Conservation (phyloP, 2,113 vertebrate genomes). For the Promerops cafer region DNA sequence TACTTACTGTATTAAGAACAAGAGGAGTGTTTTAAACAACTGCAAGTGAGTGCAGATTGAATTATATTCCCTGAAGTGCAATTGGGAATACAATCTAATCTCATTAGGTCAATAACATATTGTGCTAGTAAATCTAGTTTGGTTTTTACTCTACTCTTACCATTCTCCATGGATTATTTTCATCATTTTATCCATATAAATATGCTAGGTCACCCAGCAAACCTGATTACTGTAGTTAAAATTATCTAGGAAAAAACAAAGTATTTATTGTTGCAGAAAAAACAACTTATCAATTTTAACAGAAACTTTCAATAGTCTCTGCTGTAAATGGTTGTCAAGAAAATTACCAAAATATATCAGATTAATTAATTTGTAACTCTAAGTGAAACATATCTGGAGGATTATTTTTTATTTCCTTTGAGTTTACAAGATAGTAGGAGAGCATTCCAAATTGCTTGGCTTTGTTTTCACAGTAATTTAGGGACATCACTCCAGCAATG, state of each 20-base stretch:
- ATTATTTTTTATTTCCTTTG: background rate
- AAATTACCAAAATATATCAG: background rate
- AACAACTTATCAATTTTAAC: background rate
- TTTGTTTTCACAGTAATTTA: background rate
- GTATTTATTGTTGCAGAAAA: background rate
- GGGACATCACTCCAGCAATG: background rate
- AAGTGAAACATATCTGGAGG: background rate
- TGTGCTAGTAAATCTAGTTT: slow-evolving; percentile 51
- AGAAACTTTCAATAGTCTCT: background rate
- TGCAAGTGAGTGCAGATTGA: slow-evolving; percentile 42
- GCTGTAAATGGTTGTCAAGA: background rate
- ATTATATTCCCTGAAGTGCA: slow-evolving; percentile 46
- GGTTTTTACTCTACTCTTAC: slow-evolving; percentile 35
- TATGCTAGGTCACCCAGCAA: slow-evolving; percentile 40
- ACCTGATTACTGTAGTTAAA: slow-evolving; percentile 59
- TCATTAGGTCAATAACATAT: slow-evolving; percentile 47
- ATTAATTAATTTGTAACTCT: background rate
- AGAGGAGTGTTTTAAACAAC: background rate
- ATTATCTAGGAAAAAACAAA: slow-evolving; percentile 38
- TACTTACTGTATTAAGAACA: background rate
- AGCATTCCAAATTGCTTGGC: background rate
- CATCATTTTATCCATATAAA: slow-evolving; percentile 40
- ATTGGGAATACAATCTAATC: slow-evolving; percentile 52
- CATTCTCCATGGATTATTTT: slow-evolving; percentile 60
- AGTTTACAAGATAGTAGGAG: background rate